Base-by-base conservation (phyloP, 2,797 vertebrate genomes). In the Aselliscus stoliczkanus region DNA sequence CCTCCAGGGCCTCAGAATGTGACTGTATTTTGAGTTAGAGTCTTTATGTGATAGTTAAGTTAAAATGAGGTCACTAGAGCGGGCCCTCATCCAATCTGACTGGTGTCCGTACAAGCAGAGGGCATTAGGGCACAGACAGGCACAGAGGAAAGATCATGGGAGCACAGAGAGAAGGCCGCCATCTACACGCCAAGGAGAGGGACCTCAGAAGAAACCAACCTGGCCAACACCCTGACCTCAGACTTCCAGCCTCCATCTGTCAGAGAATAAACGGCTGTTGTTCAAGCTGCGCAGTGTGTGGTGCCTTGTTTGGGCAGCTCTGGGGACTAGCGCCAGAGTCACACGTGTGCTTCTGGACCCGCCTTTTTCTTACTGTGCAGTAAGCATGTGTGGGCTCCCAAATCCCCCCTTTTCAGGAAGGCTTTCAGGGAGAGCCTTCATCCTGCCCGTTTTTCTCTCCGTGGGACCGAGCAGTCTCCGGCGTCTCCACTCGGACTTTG, bases 201-300 rank as follows among this genome's bases (percentile, higher is more conserved):
- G 15, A 13, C 15, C 47, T 52, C 58, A 4, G 7, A 2, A 50
- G 60, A 29, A 50, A 42, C 10, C 39, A 23, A 4, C 23, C 8
- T 25, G 62, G 52, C 18, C 1, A 4, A 37, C 23, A 17, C 21
- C 11, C 18, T 4, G 9, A 7, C 39, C 29, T 34, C 50, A n/a
- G 21, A 54, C 12, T 29, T 39, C 47, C 15, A n/a, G 39, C 52
- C 75, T 73, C 67, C 42, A 23, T 17, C 50, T 34, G 7, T 12
- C 54, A 34, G 62, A 34, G 15, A 18, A 14, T 7, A 27, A 7
- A 25, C 15, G 5, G 7, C 1, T 13, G 11, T 13, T 34, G 3
- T 31, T 11, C n/a, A 21, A 34, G n/a, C 12, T 23, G 17, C 18
- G 15, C 10, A 1, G n/a, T 29, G n/a, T 4, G 15, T 4, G 1